Evolutionary conservation across 2,888 invertebrate species (phyloP).

Genomic region (Erannis defoliaria): DNA sequence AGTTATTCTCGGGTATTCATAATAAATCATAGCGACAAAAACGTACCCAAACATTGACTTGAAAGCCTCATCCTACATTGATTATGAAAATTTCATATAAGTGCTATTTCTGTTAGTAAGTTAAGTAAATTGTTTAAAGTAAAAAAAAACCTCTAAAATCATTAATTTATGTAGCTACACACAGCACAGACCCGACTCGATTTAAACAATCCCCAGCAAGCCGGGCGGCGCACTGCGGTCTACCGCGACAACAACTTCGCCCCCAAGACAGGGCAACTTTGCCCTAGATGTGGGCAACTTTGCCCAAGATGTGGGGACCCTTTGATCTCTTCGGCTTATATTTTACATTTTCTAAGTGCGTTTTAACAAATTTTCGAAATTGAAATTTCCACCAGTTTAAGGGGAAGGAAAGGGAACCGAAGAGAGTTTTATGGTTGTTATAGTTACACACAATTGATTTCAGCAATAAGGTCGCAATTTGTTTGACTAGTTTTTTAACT

Average conservation of each 20-base stretch:
- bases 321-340: slow-evolving; percentile 12
- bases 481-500: no score
- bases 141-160: not conserved
- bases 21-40: no score
- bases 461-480: no score
- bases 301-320: slow-evolving; percentile 9
- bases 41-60: no score
- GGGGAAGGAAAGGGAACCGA: not conserved
- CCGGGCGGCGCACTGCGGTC: slow-evolving; percentile 14
- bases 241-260: slow-evolving; percentile 26
- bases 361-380: slow-evolving; percentile 21
- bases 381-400: not conserved
- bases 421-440: not conserved
- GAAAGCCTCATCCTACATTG: no score
- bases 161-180: not conserved
- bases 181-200: not conserved
- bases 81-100: no score
- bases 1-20: no score
- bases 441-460: no score
- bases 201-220: slow-evolving; percentile 2
- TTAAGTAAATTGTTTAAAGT: no score
- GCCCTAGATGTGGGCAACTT: slow-evolving; percentile 15
- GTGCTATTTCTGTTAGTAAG: no score
- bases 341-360: slow-evolving; percentile 13
- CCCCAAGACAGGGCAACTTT: slow-evolving; percentile 6